These are phyloP conservation scores for Raja brachyura DNA, from an alignment of 2,113 vertebrate genomes.

Conservation along the genomic window DNA sequence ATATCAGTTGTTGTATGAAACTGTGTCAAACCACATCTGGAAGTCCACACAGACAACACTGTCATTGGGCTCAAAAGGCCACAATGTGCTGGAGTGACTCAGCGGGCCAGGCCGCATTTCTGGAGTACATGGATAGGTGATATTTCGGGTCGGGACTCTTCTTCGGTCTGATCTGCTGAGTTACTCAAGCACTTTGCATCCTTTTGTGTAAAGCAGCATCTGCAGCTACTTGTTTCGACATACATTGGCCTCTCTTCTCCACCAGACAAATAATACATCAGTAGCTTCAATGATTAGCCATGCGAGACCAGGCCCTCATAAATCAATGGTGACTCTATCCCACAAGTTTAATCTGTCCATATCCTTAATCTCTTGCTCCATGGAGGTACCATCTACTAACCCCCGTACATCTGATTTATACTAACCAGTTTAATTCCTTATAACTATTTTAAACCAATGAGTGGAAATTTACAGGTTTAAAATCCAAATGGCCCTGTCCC, in stretches of 20 bases:
- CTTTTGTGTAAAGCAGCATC: too few species aligned
- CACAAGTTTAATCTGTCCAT: neutral
- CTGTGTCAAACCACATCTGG: neutral
- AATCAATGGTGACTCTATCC: neutral
- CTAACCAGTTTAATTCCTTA: neutral
- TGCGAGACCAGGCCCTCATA: neutral
- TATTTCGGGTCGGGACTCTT: too few species aligned
- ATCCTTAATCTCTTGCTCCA: too few species aligned
- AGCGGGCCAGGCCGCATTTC: too few species aligned
- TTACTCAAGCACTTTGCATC: too few species aligned
- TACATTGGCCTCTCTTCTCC: neutral
- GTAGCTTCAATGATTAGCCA: neutral
- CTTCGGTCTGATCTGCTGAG: too few species aligned
- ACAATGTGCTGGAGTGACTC: too few species aligned
- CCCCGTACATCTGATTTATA: neutral
- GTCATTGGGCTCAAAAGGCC: neutral
- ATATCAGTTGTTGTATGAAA: neutral
- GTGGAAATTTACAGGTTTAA: neutral
- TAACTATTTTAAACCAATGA: too few species aligned
- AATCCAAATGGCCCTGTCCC: too few species aligned
- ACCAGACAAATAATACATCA: neutral
- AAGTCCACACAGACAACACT: neutral
- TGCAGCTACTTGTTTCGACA: too few species aligned
- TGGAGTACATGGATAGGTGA: too few species aligned
- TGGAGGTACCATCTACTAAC: neutral